Evolutionary conservation across 1,140 invertebrate genomes (phyloP), one percentile per base, ranked within the genome.

Genomic region (Cepaea nemoralis): DNA sequence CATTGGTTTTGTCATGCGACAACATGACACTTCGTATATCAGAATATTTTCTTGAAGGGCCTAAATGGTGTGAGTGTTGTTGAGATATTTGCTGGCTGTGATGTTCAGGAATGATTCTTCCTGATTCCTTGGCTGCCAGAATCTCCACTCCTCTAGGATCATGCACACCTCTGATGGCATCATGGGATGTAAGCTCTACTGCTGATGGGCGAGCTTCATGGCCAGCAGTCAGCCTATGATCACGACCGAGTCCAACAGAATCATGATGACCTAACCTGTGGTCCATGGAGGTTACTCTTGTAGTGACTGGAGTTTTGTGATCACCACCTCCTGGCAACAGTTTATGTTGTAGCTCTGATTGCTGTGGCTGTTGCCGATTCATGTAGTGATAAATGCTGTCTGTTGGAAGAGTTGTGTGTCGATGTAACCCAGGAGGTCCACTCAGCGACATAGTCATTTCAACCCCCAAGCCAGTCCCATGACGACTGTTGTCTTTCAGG

Each of bases 401-500:
- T 19, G 50, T 39, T 10, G 39, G 22, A 14, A 79, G 63, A 22
- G 77, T 79, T 10, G 77, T 79, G 77, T 79, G 77, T 10, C 35
- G 77, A 16, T 35, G n/a, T 35, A 79, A 40, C 1, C 77, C 77
- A 2, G 77, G 77, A 22, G 77, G 77, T 31, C 77, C 77, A 63
- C 77, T 79, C 59, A 79, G 63, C 6, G 40, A 50, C 77, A 79
- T 79, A 31, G 77, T 79, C 77, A 79, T 79, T 40, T 79, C 77
- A n/a, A 79, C 59, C n/a, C 77, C 77, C 0, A 39, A 8, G 1
- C 31, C 50, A 85, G 85, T 74, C 96, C 96, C 0, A 95, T 87
- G 35, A 71, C 80, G 77, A 50, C 97, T 75, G 93, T 97, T 19
- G 96, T 97, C 84, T 77, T 81, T 67, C 83, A 86, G 48, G 19